Percentiles rank a stretch among this genome's conserved stretches.
Evolutionary conservation across 2,113 vertebrate genomes (phyloP).

Genomic region (Gallinago undulata): DNA sequence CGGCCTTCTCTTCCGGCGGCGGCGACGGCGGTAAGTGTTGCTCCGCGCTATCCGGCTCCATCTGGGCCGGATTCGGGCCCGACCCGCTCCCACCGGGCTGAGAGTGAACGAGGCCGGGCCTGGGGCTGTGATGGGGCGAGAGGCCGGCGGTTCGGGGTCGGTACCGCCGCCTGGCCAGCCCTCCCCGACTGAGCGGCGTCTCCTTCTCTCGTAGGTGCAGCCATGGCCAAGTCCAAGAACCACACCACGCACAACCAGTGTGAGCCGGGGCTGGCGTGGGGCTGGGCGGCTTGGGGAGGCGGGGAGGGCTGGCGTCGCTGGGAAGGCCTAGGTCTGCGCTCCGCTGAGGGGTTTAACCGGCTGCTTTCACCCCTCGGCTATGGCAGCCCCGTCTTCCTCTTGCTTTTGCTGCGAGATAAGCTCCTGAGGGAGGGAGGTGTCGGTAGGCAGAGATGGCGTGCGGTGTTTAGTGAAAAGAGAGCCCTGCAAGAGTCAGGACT

Average conservation of each 20-base stretch:
- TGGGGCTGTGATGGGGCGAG: background rate
- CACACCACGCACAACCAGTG: constrained; percentile 98
- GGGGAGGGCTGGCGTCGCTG: no score
- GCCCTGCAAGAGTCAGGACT: rapidly evolving
- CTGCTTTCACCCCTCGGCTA: rapidly evolving
- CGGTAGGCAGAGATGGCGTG: rapidly evolving
- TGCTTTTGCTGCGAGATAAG: no score
- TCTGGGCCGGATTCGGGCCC: background rate
- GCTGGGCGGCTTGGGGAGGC: no score
- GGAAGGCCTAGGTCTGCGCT: rapidly evolving
- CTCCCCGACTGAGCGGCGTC: background rate
- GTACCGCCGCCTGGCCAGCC: rapidly evolving
- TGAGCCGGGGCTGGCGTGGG: constrained; percentile 70
- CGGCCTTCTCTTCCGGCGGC: background rate
- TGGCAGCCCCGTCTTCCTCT: rapidly evolving
- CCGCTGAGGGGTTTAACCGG: rapidly evolving
- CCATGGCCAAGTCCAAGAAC: constrained; percentile 99
- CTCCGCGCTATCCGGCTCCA: background rate
- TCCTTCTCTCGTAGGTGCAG: constrained; percentile 45
- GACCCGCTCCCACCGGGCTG: no score
- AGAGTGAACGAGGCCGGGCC: background rate
- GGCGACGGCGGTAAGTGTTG: background rate
- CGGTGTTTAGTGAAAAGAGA: rapidly evolving
- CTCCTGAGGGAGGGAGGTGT: rapidly evolving
- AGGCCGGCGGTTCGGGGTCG: no score